Base-by-base conservation (phyloP, 2,113 vertebrate species). In the Heptranchias perlo region DNA sequence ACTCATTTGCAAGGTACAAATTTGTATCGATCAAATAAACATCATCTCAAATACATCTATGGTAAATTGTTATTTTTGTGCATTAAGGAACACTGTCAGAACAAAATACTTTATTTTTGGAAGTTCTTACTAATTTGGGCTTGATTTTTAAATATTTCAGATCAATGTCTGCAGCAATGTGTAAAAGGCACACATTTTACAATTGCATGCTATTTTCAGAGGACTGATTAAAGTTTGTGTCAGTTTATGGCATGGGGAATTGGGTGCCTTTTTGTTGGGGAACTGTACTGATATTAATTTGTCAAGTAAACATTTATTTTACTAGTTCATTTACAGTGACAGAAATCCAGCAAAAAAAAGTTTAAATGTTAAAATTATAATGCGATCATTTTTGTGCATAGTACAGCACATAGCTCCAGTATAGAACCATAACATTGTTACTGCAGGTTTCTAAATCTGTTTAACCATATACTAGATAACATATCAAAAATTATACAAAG, bases 1-100 rank as follows among this genome's bases (percentile, higher is more conserved):
- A 94, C 35, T 94, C 18, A 94, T 94, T 49, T 94, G 92, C 93
- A 94, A 64, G 92, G 92, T 67, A 65, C 5, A 64, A 67, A 44
- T 44, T 65, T 94, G 35, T 94, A 94, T 47, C 16, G 62, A 64
- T 94, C 31, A 64, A 94, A 94, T 93, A 93, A 64, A 64, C 91
- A 93, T 94, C 1, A 94, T 65, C 23, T 94, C 92, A 64, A 87
- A 64, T 44, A 64, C 7, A 89, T 14, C 47, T 54, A 52, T 58
- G 35, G 61, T 64, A 64, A 94, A 94, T 62, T 18, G 35, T 65
- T 23, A 65, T 94, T 65, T 94, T 65, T 64, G n/a, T 94, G 47
- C 13, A n/a, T 94, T 65, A 65, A 65, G 61, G 92, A 94, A 94
- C 92, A 65, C 35, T 39, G 44, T 47, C 39, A 64, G 44, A 47